Percentiles rank a stretch among this genome's conserved stretches.
phyloP scores from a whole-genome alignment of 2,797 vertebrate genomes.

The Leptoclinus maculatus region DNA sequence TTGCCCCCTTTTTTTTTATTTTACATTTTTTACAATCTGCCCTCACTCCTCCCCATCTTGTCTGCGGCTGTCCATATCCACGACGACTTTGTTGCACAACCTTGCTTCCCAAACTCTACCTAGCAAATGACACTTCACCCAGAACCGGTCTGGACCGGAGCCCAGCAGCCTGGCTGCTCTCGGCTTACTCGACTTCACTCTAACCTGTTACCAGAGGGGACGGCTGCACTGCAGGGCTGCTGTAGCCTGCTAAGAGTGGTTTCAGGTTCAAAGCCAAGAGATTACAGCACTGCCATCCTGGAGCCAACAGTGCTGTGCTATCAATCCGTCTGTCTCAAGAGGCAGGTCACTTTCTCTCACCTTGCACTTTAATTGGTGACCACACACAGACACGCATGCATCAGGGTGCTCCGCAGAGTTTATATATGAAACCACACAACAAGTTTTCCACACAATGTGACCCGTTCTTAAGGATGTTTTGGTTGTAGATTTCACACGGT shows the following conservation, averaged over 20 bases:
- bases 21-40: slow-evolving; percentile 31
- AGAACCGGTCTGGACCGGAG: slow-evolving; percentile 49
- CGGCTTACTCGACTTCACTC: slow-evolving; percentile 41
- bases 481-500: slow-evolving; percentile 18
- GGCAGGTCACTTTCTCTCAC: slow-evolving; percentile 52
- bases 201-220: slow-evolving; percentile 49
- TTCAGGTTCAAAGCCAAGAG: slow-evolving; percentile 50
- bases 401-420: slow-evolving; percentile 50
- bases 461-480: slow-evolving; percentile 27
- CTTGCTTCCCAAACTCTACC: slow-evolving; percentile 48
- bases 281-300: slow-evolving; percentile 56
- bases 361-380: slow-evolving; percentile 50
- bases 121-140: slow-evolving; percentile 51
- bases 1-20: slow-evolving; percentile 15
- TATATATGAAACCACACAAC: slow-evolving; percentile 31
- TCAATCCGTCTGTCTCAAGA: slow-evolving; percentile 33
- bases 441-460: slow-evolving; percentile 48
- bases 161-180: slow-evolving; percentile 44
- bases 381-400: slow-evolving; percentile 25
- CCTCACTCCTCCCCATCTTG: slow-evolving; percentile 26
- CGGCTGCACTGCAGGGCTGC: slow-evolving; percentile 27
- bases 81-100: slow-evolving; percentile 47
- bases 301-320: slow-evolving; percentile 52
- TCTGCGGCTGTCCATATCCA: slow-evolving; percentile 47
- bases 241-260: slow-evolving; percentile 35